phyloP scores from a whole-genome alignment of 2,113 vertebrate species.

The Oceanodroma tethys region DNA sequence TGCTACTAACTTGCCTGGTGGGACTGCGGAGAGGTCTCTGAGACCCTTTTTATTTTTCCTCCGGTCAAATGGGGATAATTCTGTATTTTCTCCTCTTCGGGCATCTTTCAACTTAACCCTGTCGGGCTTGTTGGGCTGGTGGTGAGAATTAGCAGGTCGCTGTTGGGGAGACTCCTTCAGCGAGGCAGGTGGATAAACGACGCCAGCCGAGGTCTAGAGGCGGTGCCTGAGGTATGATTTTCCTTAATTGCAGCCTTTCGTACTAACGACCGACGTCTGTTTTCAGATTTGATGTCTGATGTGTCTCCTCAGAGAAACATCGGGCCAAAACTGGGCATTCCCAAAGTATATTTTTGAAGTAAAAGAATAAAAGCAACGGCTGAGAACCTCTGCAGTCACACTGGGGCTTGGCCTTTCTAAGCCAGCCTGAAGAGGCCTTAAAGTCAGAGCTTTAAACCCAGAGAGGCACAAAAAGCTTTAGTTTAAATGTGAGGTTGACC shows the following conservation, averaged over 20 bases:
- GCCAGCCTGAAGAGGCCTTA: background rate
- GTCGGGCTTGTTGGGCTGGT: background rate
- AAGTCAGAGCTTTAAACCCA: background rate
- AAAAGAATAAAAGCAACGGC: background rate
- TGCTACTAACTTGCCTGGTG: background rate
- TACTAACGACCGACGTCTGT: too few species aligned
- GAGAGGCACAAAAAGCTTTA: too few species aligned
- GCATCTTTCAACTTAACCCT: background rate
- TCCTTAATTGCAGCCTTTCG: background rate
- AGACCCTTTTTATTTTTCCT: background rate
- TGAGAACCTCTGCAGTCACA: too few species aligned
- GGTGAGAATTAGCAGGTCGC: background rate
- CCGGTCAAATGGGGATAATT: background rate
- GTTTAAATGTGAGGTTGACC: background rate
- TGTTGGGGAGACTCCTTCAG: background rate
- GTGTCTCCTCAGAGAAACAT: background rate
- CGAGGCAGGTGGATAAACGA: background rate
- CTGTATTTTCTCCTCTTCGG: background rate
- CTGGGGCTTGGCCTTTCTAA: background rate
- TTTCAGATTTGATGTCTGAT: background rate
- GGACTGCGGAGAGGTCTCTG: too few species aligned
- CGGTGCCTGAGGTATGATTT: background rate
- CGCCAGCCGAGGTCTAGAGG: background rate
- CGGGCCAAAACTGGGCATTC: background rate
- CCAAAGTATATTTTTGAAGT: background rate